phyloP scores from a whole-genome alignment of 2,113 vertebrate species.

The Pipra filicauda region DNA sequence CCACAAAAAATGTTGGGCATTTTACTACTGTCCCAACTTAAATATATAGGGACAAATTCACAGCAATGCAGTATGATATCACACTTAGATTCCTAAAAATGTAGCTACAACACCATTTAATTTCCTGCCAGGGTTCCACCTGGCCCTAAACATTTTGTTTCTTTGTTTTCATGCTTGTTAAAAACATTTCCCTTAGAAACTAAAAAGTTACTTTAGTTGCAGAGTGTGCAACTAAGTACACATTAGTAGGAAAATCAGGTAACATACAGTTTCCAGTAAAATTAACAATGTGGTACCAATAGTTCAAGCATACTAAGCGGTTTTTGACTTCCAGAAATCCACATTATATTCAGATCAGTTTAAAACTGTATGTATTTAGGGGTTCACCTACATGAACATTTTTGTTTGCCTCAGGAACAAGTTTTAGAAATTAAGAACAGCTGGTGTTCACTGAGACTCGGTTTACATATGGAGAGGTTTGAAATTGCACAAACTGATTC shows the following conservation, averaged over 20 bases:
- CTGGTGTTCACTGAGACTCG: background rate
- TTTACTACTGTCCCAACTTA: background rate
- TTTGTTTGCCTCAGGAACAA: background rate
- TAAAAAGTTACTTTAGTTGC: background rate
- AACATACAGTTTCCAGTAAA: background rate
- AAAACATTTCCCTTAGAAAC: background rate
- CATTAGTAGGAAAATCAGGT: background rate
- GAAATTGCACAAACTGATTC: background rate
- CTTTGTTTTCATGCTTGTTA: background rate
- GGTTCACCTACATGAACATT: background rate
- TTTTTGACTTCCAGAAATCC: background rate
- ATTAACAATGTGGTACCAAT: background rate
- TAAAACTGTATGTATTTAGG: background rate
- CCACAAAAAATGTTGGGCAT: background rate
- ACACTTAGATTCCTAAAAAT: background rate
- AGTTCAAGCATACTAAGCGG: background rate
- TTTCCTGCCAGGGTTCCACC: background rate
- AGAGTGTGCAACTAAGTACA: background rate
- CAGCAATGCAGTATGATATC: background rate
- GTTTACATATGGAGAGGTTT: background rate
- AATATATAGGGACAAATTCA: background rate
- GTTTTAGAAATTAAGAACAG: background rate
- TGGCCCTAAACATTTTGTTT: background rate
- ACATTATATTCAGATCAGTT: background rate
- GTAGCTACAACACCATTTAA: background rate